A percentile compares a stretch with the other conserved stretches of the same genome.
Conservation (phyloP, 1,140 invertebrate species). For the Patella vulgata region DNA sequence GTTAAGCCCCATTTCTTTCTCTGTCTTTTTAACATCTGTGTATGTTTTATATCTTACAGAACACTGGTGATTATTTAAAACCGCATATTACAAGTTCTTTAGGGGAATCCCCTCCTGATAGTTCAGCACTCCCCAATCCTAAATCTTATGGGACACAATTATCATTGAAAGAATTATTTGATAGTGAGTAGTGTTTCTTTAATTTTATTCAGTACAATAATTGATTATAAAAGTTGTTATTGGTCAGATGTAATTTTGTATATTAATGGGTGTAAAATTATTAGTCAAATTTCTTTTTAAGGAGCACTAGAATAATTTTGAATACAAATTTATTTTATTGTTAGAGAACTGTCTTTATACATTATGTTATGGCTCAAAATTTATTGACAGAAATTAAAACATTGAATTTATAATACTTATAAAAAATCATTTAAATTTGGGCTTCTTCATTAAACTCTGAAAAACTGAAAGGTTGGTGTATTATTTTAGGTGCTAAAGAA, state of each 20-base stretch:
- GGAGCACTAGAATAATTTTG: neutral
- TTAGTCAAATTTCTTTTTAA: neutral
- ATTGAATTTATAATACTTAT: neutral
- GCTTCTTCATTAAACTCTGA: neutral
- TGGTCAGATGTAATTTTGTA: neutral
- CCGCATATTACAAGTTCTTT: neutral
- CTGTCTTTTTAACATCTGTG: no score
- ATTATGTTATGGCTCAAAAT: neutral
- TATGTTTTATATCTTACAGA: no score
- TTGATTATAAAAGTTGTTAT: neutral
- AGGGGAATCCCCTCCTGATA: neutral
- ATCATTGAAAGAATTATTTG: constrained; percentile 61
- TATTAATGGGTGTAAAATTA: neutral
- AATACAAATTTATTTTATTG: neutral
- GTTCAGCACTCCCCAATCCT: neutral
- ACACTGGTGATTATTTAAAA: no score
- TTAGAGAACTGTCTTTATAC: neutral
- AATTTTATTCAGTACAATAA: neutral
- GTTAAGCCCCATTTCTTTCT: no score
- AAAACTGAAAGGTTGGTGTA: neutral
- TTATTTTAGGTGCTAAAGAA: neutral
- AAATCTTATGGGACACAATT: constrained; percentile 51
- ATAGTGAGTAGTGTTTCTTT: constrained; percentile 32
- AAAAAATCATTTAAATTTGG: neutral
- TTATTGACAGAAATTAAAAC: neutral